Percentiles rank a stretch among this genome's conserved stretches.
These are phyloP conservation scores for Drosophila cracens DNA, from an alignment of 2,888 invertebrate species.

Conservation along the genomic window DNA sequence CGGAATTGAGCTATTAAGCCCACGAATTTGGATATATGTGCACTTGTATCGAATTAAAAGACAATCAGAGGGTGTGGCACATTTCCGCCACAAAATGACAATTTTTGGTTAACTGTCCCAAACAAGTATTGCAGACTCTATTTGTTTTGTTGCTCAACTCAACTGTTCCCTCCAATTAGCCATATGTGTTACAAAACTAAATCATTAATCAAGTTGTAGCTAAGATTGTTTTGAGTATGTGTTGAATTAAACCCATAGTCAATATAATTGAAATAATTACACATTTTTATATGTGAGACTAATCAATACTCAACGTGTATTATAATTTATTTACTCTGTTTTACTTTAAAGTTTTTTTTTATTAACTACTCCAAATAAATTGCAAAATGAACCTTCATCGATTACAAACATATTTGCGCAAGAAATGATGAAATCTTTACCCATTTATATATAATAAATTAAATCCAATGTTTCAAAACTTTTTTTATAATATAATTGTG, in stretches of 20 bases:
- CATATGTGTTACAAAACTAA: constrained; percentile 3
- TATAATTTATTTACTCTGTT: background rate
- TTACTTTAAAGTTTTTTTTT: background rate
- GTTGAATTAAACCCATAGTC: background rate
- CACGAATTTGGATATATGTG: background rate
- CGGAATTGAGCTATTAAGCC: background rate
- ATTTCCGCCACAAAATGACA: constrained; percentile 17
- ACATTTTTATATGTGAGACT: background rate
- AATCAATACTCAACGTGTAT: background rate
- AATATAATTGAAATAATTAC: background rate
- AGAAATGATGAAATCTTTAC: background rate
- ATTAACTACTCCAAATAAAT: background rate
- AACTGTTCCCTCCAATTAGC: background rate
- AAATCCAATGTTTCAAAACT: background rate
- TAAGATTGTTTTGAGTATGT: background rate
- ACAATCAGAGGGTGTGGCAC: constrained; percentile 13
- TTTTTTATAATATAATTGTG: background rate
- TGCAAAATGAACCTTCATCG: background rate
- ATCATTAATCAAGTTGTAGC: constrained; percentile 26
- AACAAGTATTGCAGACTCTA: constrained; percentile 14
- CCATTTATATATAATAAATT: background rate
- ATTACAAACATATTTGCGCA: background rate
- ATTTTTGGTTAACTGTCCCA: constrained; percentile 22
- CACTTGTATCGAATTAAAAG: constrained; percentile 5
- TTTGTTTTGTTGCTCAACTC: background rate